These are phyloP conservation scores for Ligdia adustata DNA, from an alignment of 2,888 invertebrate genomes.

Conservation along the genomic window DNA sequence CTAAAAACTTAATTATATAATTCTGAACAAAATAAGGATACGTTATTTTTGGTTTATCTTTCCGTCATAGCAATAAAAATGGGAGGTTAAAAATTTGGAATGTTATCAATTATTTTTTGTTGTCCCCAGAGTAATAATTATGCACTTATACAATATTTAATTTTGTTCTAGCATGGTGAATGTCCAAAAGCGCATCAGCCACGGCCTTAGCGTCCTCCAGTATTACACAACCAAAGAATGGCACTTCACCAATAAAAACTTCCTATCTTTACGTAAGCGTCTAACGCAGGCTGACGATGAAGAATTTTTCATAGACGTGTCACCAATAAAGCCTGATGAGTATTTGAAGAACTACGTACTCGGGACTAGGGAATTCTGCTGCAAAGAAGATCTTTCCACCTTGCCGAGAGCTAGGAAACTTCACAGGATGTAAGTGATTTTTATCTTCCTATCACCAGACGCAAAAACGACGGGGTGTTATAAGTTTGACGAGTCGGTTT, in stretches of 20 bases:
- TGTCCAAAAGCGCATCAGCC: constrained; percentile 85
- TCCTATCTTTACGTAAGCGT: constrained; percentile 77
- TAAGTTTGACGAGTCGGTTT: too few species aligned
- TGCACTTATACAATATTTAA: too few species aligned
- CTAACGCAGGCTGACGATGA: constrained; percentile 84
- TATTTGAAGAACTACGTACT: constrained; percentile 85
- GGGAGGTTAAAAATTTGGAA: too few species aligned
- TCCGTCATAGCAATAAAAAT: too few species aligned
- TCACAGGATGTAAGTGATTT: constrained; percentile 85
- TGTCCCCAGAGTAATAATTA: too few species aligned
- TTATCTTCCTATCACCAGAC: too few species aligned
- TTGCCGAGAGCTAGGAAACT: constrained; percentile 88
- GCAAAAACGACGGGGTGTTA: too few species aligned
- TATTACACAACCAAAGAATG: constrained; percentile 93
- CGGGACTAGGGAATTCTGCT: constrained; percentile 91
- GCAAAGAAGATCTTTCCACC: constrained; percentile 91
- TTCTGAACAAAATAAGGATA: too few species aligned
- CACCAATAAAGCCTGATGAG: constrained; percentile 53
- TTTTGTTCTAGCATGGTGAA: constrained; percentile 82
- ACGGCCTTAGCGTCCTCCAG: constrained; percentile 87
- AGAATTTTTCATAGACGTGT: constrained; percentile 83
- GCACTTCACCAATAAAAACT: constrained; percentile 88
- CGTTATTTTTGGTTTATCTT: too few species aligned
- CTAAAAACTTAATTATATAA: too few species aligned
- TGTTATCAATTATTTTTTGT: too few species aligned